phyloP scores from a whole-genome alignment of 2,113 vertebrate genomes.

The Sphaerodactylus townsendi region DNA sequence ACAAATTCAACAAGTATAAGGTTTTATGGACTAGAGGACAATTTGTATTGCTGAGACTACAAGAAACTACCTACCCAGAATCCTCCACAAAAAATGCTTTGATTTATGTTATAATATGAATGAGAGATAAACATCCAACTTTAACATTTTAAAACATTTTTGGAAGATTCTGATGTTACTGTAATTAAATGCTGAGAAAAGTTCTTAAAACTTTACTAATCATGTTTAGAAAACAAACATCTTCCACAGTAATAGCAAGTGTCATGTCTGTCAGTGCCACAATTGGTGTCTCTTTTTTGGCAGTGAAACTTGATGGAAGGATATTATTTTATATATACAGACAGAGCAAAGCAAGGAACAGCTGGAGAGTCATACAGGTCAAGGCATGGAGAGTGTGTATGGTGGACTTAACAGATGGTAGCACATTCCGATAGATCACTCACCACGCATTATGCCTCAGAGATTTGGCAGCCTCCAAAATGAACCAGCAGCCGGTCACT shows the following conservation, averaged over 20 bases:
- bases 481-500: constrained; percentile 2
- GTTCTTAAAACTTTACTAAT: not conserved
- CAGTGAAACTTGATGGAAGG: not conserved
- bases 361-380: constrained; percentile 3
- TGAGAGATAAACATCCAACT: not conserved
- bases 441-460: not conserved
- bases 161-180: not conserved
- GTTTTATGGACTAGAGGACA: not conserved
- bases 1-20: not conserved
- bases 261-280: rapidly evolving
- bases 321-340: not conserved
- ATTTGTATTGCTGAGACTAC: not conserved
- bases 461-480: not conserved
- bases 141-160: not conserved
- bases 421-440: not conserved
- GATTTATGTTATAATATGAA: not conserved
- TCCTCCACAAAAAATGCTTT: not conserved
- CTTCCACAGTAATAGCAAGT: not conserved
- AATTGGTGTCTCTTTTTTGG: constrained; percentile 1
- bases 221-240: not conserved
- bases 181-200: too few species aligned
- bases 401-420: not conserved
- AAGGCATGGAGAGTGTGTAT: not conserved
- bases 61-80: not conserved
- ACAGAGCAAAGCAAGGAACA: not conserved